Evolutionary conservation across 2,113 vertebrate species (phyloP).

Genomic region (Malurus alboscapulatus): DNA sequence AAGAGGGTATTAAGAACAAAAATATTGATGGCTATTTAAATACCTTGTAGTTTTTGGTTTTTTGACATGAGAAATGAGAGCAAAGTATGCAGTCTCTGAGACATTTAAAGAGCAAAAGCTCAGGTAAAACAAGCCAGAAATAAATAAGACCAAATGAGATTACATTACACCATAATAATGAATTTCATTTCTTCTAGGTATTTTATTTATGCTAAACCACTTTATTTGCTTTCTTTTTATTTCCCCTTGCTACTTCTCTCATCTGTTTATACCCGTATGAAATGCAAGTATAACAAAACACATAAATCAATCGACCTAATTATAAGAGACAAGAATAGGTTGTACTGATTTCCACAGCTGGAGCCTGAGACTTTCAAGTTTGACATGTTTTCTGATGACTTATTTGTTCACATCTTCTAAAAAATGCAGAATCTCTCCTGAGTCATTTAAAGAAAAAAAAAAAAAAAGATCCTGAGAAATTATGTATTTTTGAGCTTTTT

Average conservation of each 20-base stretch:
- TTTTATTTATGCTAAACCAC: not conserved
- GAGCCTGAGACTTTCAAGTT: slow-evolving; percentile 7
- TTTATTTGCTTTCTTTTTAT: not conserved
- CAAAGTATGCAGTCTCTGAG: no score
- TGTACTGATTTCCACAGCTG: not conserved
- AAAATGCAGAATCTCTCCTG: not conserved
- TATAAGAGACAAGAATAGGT: slow-evolving; percentile 2
- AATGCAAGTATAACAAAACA: slow-evolving; percentile 8
- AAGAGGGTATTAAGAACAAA: not conserved
- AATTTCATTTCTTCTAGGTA: not conserved
- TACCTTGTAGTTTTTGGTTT: not conserved
- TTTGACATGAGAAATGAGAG: no score
- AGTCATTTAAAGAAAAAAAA: not conserved
- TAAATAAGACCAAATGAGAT: not conserved
- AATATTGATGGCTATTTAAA: not conserved
- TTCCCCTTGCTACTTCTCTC: not conserved
- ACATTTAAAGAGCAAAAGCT: not conserved
- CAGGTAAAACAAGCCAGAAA: not conserved
- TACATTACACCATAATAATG: not conserved
- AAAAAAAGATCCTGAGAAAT: not conserved
- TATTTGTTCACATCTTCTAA: slow-evolving; percentile 27
- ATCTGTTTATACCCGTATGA: not conserved
- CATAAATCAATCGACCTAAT: slow-evolving; percentile 27
- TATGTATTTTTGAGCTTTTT: not conserved
- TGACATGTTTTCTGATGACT: slow-evolving; percentile 13